phyloP scores from a whole-genome alignment of 2,113 vertebrate species.

The Bos javanicus region DNA sequence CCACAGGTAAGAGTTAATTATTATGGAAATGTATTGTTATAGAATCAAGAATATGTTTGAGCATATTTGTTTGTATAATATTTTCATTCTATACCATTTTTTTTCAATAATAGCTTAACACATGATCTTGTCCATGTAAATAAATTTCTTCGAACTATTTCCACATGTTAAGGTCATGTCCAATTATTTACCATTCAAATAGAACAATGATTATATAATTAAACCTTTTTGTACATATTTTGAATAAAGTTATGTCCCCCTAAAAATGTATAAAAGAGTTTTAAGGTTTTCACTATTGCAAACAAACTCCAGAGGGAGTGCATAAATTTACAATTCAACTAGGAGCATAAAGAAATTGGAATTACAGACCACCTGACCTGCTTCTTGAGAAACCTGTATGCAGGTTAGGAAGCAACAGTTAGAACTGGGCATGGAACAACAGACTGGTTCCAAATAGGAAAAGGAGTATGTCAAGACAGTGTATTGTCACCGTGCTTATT shows the following conservation, averaged over 20 bases:
- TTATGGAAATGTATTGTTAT: not conserved
- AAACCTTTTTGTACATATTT: not conserved
- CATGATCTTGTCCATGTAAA: not conserved
- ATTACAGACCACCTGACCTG: too few relatives aligned
- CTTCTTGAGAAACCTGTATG: too few relatives aligned
- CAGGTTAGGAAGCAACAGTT: too few relatives aligned
- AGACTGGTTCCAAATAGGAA: too few relatives aligned
- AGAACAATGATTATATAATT: not conserved
- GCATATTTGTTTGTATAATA: not conserved
- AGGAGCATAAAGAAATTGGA: not conserved
- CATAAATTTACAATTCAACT: not conserved
- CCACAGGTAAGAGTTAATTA: not conserved
- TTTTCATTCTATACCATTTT: not conserved
- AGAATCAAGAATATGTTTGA: not conserved
- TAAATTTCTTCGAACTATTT: not conserved
- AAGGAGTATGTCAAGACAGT: too few relatives aligned
- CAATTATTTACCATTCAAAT: not conserved
- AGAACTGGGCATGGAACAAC: too few relatives aligned
- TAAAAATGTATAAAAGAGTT: not conserved
- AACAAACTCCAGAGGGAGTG: not conserved
- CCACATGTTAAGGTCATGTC: not conserved
- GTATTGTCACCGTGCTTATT: too few relatives aligned
- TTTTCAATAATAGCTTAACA: not conserved
- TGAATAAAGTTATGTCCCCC: not conserved
- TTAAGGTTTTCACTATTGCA: not conserved